Conservation (phyloP, 64 coral and sea anemone species). For the Dendronephthya gigantea region DNA sequence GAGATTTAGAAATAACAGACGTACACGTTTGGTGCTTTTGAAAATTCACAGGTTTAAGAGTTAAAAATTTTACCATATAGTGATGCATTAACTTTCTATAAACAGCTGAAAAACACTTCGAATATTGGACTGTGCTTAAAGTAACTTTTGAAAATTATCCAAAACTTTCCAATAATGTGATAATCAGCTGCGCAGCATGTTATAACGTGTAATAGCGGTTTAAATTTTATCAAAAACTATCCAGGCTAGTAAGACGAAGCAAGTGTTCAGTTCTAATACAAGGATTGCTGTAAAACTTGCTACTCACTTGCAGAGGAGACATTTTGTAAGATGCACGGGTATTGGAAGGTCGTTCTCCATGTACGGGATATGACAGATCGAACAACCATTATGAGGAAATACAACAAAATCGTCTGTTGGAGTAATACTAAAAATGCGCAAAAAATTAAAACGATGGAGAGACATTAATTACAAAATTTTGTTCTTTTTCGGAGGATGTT, state of each 20-base stretch:
- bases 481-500: not conserved
- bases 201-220: too few relatives aligned
- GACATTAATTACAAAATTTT: not conserved
- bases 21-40: not conserved
- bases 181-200: too few relatives aligned
- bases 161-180: too few relatives aligned
- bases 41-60: too few relatives aligned
- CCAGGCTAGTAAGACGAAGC: not conserved
- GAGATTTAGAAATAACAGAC: too few relatives aligned
- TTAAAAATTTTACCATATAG: too few relatives aligned
- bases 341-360: slow-evolving; percentile 69
- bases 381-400: slow-evolving; percentile 14
- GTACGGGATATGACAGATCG: slow-evolving; percentile 76
- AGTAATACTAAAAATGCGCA: not conserved
- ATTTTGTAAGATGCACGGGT: slow-evolving; percentile 62
- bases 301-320: slow-evolving; percentile 65
- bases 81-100: too few relatives aligned
- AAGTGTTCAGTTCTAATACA: not conserved
- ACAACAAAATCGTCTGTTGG: not conserved
- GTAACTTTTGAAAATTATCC: too few relatives aligned
- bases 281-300: not conserved
- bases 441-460: too few relatives aligned
- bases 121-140: too few relatives aligned
- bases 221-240: too few relatives aligned
- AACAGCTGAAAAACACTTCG: too few relatives aligned